These are phyloP conservation scores for Neolamprologus toae DNA, from an alignment of 2,113 vertebrate species.

Conservation along the genomic window DNA sequence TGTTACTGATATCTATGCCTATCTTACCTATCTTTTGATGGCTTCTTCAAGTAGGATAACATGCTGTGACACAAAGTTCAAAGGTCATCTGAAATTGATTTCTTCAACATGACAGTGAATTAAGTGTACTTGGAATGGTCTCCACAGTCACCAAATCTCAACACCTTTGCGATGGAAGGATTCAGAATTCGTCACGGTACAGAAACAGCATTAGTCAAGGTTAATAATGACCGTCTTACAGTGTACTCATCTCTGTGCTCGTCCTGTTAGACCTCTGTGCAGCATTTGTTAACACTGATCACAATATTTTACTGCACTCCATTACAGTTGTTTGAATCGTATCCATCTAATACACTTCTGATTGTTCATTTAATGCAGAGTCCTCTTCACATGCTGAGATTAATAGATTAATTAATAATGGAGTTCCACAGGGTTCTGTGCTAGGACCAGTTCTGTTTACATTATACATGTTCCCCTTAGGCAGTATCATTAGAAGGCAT, in stretches of 20 bases:
- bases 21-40: neutral
- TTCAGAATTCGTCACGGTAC: neutral
- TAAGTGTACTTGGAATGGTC: neutral
- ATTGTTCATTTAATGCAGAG: neutral
- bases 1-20: neutral
- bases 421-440: neutral
- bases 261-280: neutral
- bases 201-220: neutral
- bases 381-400: rapidly evolving
- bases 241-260: neutral
- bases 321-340: neutral
- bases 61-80: neutral
- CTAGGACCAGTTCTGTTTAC: neutral
- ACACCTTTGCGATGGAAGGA: neutral
- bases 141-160: neutral
- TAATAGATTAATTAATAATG: neutral
- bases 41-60: neutral
- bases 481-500: neutral
- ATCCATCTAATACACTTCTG: neutral
- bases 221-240: neutral
- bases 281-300: neutral
- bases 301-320: neutral
- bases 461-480: neutral
- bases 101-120: neutral
- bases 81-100: neutral